These are phyloP conservation scores for Phortica okadai DNA, from an alignment of 2,888 invertebrate species.

Conservation along the genomic window DNA sequence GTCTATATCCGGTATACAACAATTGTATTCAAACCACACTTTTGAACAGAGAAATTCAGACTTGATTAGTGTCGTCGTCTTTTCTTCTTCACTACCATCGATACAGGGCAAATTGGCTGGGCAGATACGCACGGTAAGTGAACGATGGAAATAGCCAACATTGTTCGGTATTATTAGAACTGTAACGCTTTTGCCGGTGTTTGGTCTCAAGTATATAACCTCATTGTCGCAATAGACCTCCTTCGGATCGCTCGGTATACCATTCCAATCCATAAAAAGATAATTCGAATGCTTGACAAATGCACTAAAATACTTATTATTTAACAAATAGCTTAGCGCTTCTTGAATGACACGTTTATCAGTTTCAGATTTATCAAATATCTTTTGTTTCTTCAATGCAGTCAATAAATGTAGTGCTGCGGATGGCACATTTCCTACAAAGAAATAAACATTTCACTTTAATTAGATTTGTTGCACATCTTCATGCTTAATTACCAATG, in stretches of 20 bases:
- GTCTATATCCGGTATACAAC: slow-evolving; percentile 60
- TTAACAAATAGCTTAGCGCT: slow-evolving; percentile 56
- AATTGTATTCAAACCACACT: slow-evolving; percentile 66
- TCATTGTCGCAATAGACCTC: slow-evolving; percentile 71
- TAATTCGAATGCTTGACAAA: slow-evolving; percentile 64
- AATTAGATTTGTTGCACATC: background rate
- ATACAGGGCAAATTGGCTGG: slow-evolving; percentile 49
- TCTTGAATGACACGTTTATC: slow-evolving; percentile 65
- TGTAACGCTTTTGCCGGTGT: slow-evolving; percentile 65
- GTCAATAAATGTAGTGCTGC: slow-evolving; percentile 59
- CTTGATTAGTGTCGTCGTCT: slow-evolving; percentile 49
- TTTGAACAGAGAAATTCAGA: slow-evolving; percentile 60
- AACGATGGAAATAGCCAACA: slow-evolving; percentile 59
- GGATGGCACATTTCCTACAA: slow-evolving; percentile 55
- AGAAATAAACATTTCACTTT: background rate
- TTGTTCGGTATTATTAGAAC: slow-evolving; percentile 69
- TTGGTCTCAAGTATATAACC: slow-evolving; percentile 68
- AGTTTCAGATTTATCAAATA: slow-evolving; percentile 65
- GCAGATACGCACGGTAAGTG: slow-evolving; percentile 63
- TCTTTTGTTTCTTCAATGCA: slow-evolving; percentile 55
- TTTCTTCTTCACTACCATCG: slow-evolving; percentile 31
- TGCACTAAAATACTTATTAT: slow-evolving; percentile 62
- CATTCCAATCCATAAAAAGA: slow-evolving; percentile 69
- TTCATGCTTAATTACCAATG: slow-evolving; percentile 52
- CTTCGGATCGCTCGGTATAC: slow-evolving; percentile 65